These are phyloP conservation scores for Byasa hedistus DNA, from an alignment of 2,888 invertebrate genomes.

Conservation along the genomic window DNA sequence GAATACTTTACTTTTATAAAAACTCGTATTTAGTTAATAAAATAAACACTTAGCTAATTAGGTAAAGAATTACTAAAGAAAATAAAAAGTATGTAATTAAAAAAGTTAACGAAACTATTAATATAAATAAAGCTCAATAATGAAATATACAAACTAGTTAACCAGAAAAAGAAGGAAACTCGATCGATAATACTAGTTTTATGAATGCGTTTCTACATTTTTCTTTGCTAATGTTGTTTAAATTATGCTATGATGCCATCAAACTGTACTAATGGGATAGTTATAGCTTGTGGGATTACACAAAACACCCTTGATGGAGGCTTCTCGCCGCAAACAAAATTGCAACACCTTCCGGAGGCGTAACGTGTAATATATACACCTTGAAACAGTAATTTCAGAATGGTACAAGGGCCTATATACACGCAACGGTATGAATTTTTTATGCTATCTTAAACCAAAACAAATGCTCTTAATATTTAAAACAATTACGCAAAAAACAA, in stretches of 20 bases:
- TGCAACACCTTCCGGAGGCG: conserved; percentile 28
- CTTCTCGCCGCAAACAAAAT: conserved; percentile 24
- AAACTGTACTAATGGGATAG: not conserved
- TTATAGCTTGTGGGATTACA: conserved; percentile 3
- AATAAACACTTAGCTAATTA: too few relatives aligned
- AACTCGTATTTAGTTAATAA: too few relatives aligned
- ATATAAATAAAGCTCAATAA: not conserved
- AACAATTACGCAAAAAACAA: not conserved
- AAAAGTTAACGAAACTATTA: not conserved
- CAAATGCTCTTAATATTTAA: conserved; percentile 1
- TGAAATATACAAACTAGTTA: not conserved
- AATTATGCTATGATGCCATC: not conserved
- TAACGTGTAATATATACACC: conserved; percentile 23
- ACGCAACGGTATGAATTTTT: conserved; percentile 21
- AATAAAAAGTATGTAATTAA: not conserved
- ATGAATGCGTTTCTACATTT: not conserved
- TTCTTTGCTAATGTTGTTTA: not conserved
- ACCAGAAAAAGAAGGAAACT: not conserved
- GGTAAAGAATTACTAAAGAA: too few relatives aligned
- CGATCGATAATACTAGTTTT: too few relatives aligned
- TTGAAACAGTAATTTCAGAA: conserved; percentile 23
- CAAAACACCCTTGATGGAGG: conserved; percentile 23
- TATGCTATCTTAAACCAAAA: conserved; percentile 11
- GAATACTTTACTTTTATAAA: too few relatives aligned
- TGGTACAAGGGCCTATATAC: conserved; percentile 25